Conservation (phyloP, 1,140 invertebrate species). For the Harpegnathos saltator region DNA sequence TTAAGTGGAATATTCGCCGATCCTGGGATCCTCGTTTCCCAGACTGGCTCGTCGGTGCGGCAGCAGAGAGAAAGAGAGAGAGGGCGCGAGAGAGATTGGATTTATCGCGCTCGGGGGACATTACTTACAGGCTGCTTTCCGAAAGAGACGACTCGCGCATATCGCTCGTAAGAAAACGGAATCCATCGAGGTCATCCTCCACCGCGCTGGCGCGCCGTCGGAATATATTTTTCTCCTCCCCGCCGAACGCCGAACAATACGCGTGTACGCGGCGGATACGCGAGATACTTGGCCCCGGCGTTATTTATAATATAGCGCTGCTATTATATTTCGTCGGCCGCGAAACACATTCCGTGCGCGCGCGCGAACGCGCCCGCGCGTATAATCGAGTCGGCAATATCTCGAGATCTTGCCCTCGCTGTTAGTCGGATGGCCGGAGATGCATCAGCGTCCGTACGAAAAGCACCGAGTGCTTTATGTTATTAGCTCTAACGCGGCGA, state of each 20-base stretch:
- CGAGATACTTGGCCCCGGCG: slow-evolving; percentile 52
- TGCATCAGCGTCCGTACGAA: slow-evolving; percentile 57
- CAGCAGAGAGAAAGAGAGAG: too few species aligned
- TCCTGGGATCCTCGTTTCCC: too few species aligned
- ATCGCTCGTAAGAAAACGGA: background rate
- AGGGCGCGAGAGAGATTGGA: background rate
- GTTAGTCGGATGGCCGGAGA: slow-evolving; percentile 48
- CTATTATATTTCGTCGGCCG: slow-evolving; percentile 50
- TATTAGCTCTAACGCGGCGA: slow-evolving; percentile 62
- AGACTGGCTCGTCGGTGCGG: too few species aligned
- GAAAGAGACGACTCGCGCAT: slow-evolving; percentile 9
- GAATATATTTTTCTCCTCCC: slow-evolving; percentile 18
- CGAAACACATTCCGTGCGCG: too few species aligned
- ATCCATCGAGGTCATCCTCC: background rate
- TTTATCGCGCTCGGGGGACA: background rate
- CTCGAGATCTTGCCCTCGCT: slow-evolving; percentile 51
- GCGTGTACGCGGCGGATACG: background rate
- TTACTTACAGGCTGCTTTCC: background rate
- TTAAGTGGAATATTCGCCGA: too few species aligned
- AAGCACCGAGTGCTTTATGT: slow-evolving; percentile 60
- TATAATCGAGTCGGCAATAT: slow-evolving; percentile 59
- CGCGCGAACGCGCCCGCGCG: too few species aligned
- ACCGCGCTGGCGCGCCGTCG: background rate
- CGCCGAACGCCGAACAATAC: slow-evolving; percentile 41
- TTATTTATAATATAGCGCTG: slow-evolving; percentile 44